phyloP scores from a whole-genome alignment of 2,113 vertebrate species.

The Ariopsis seemanni region DNA sequence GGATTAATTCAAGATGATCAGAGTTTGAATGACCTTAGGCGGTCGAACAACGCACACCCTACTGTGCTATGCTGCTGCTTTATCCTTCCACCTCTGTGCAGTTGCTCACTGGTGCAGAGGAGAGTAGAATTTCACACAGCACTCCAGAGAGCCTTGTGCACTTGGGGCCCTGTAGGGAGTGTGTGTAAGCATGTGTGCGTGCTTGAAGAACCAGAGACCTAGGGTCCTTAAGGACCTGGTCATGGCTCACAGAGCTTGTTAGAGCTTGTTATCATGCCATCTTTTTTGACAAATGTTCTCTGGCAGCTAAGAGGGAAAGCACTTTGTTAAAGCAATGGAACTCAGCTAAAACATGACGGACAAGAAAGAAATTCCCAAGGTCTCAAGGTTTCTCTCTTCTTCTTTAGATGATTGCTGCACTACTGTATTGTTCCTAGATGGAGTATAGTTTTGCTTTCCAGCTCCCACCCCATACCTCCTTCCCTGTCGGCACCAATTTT shows the following conservation, averaged over 20 bases:
- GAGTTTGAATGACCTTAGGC: background rate
- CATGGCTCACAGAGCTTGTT: constrained; percentile 1
- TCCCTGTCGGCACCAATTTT: constrained; percentile 40
- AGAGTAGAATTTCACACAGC: constrained; percentile 6
- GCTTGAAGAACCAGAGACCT: background rate
- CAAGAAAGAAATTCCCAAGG: constrained; percentile 38
- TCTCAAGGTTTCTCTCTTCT: constrained; percentile 25
- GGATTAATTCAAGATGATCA: constrained; percentile 1
- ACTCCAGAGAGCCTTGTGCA: background rate
- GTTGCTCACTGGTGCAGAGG: background rate
- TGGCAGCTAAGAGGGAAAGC: constrained; percentile 18
- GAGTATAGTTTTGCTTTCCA: constrained; percentile 63
- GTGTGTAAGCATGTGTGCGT: constrained; percentile 6
- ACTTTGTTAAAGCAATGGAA: constrained; percentile 21
- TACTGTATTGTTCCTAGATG: constrained; percentile 66
- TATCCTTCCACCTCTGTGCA: background rate
- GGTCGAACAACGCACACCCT: background rate
- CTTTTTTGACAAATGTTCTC: constrained; percentile 16
- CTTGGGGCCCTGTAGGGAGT: background rate
- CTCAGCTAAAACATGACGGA: constrained; percentile 5
- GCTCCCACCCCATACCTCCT: constrained; percentile 53
- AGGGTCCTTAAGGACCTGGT: background rate
- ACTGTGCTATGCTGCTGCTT: background rate
- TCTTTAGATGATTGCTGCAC: constrained; percentile 48
- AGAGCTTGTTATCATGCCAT: constrained; percentile 23